Conservation (phyloP, 2,113 vertebrate genomes). For the Thymallus thymallus region DNA sequence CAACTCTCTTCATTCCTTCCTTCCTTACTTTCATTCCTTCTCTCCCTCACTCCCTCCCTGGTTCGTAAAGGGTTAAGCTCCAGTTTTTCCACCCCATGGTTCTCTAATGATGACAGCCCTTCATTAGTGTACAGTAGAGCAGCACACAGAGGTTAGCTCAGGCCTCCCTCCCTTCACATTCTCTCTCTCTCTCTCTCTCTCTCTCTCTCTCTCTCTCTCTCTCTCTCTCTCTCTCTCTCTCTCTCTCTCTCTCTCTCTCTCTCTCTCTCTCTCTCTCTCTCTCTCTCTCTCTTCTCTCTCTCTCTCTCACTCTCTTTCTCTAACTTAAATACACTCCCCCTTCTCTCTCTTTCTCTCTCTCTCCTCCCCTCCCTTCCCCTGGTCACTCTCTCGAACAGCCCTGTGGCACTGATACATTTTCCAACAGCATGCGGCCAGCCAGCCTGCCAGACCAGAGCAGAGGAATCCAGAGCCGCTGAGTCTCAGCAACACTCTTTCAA, state of each 20-base stretch:
- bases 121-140: slow-evolving; percentile 51
- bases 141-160: slow-evolving; percentile 33
- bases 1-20: slow-evolving; percentile 26
- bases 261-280: background rate
- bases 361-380: background rate
- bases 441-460: slow-evolving; percentile 40
- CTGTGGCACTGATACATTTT: slow-evolving; percentile 44
- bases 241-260: background rate
- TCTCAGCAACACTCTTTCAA: no score
- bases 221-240: background rate
- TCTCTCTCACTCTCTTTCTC: background rate
- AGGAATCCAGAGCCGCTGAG: slow-evolving; percentile 22
- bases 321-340: background rate
- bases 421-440: slow-evolving; percentile 32
- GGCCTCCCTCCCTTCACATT: slow-evolving; percentile 26
- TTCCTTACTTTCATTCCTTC: slow-evolving; percentile 6
- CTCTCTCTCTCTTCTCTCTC: background rate
- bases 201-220: background rate
- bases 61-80: slow-evolving; percentile 32
- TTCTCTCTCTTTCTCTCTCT: background rate
- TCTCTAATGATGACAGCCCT: slow-evolving; percentile 52
- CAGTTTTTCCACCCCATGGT: slow-evolving; percentile 23
- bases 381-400: background rate
- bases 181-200: slow-evolving; percentile 6
- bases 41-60: background rate